phyloP scores from a whole-genome alignment of 2,888 invertebrate genomes.

The Antitype chi region DNA sequence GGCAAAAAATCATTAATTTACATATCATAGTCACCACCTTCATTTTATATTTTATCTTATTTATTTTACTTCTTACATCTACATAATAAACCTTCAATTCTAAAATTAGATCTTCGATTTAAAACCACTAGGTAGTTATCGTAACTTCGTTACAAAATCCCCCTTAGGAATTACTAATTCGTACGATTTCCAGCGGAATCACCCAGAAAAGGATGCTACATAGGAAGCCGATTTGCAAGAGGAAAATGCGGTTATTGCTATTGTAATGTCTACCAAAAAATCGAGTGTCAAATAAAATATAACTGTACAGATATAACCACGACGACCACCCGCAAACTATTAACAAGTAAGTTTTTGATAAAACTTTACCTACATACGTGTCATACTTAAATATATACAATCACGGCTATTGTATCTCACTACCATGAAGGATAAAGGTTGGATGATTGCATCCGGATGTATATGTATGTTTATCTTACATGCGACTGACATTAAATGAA shows the following conservation, averaged over 20 bases:
- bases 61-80: too few species aligned
- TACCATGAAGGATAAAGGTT: too few species aligned
- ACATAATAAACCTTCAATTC: neutral
- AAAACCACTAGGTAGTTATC: neutral
- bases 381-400: too few species aligned
- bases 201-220: neutral
- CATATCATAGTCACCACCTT: neutral
- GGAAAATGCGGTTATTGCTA: neutral
- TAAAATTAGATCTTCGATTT: neutral
- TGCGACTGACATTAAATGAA: too few species aligned
- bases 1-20: neutral
- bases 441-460: too few species aligned
- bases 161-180: neutral
- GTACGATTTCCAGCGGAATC: slow-evolving; percentile 2
- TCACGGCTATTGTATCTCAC: too few species aligned
- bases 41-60: too few species aligned
- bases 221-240: slow-evolving; percentile 3
- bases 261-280: neutral
- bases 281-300: too few species aligned
- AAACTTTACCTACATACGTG: too few species aligned
- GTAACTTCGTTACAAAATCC: neutral
- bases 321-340: neutral
- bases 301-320: too few species aligned
- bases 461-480: too few species aligned
- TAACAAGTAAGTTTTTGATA: neutral